Conservation (phyloP, 2,888 invertebrate species). For the Microdon myrmicae region DNA sequence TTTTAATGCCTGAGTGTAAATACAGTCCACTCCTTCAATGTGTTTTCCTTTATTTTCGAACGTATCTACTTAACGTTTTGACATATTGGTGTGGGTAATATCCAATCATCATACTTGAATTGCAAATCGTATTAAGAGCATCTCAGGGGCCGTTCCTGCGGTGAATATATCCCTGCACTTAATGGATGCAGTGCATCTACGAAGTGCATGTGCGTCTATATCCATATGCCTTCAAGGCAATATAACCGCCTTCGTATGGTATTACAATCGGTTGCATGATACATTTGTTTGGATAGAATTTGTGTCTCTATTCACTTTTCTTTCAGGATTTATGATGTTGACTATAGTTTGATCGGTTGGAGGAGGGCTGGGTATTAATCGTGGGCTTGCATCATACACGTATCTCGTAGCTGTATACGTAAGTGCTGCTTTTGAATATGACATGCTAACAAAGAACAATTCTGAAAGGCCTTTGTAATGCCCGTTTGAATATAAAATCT, state of each 20-base stretch:
- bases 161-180: slow-evolving; percentile 9
- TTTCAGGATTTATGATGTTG: neutral
- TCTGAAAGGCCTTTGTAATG: too few species aligned
- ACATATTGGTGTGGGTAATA: slow-evolving; percentile 48
- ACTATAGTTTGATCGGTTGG: slow-evolving; percentile 2
- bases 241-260: slow-evolving; percentile 32
- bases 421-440: too few species aligned
- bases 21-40: slow-evolving; percentile 8
- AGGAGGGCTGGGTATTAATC: too few species aligned
- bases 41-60: slow-evolving; percentile 22
- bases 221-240: slow-evolving; percentile 23
- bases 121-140: slow-evolving; percentile 38
- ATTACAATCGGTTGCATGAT: slow-evolving; percentile 30
- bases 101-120: slow-evolving; percentile 51
- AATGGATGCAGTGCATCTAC: slow-evolving; percentile 4
- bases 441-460: too few species aligned
- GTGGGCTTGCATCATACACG: too few species aligned
- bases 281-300: slow-evolving; percentile 26
- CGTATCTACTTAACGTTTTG: slow-evolving; percentile 40
- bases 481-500: too few species aligned
- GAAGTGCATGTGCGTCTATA: slow-evolving; percentile 2
- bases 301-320: slow-evolving; percentile 23
- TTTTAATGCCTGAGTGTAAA: neutral
- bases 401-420: too few species aligned
- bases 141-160: slow-evolving; percentile 34